Base-by-base conservation (phyloP, 2,797 vertebrate species). In the Takifugu ocellatus region DNA sequence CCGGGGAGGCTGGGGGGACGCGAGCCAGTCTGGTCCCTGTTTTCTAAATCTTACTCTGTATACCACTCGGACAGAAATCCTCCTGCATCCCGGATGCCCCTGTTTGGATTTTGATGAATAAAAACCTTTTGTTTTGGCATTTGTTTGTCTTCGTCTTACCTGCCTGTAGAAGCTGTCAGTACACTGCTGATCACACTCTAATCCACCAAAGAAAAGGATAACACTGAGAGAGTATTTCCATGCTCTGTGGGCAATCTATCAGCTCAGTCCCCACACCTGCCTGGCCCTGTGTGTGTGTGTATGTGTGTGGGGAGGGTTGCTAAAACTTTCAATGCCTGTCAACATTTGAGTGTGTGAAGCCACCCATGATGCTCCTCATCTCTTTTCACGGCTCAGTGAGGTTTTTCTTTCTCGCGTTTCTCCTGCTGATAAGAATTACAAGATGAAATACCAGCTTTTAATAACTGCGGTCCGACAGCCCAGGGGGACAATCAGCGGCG, bases 221-320 rank as follows among this genome's bases (percentile, higher is more conserved):
- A 53, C 1, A 47, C 24, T 51, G 59, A 57, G 62, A 70, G 49
- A 55, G 51, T 61, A 45, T 79, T 80, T 74, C 57, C n/a, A 74
- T 61, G 73, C 81, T 70, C 75, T 71, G 53, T 65, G 74, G 77
- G 66, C 61, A 74, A 63, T 84, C 72, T 75, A 70, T 84, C 75
- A 79, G 49, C 65, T 75, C 73, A 63, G 70, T 57, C 64, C 33
- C 56, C 63, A 27, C 42, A 42, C 50, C 60, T 63, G 63, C 17
- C 54, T 59, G 47, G 43, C 44, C 74, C 54, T 63, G 56, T 51
- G 75, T 59, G 53, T 64, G 55, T 60, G 51, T 61, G 52, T 70
- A 49, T 10, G 9, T 51, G n/a, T 52, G 52, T 21, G 33, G 49
- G 49, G 61, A 25, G 15, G 11, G 15, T 9, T 46, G 8, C 45